A percentile compares a stretch with the other conserved stretches of the same genome.
These are phyloP conservation scores for Hemichromis elongatus DNA, from an alignment of 2,113 vertebrate genomes.

Conservation along the genomic window DNA sequence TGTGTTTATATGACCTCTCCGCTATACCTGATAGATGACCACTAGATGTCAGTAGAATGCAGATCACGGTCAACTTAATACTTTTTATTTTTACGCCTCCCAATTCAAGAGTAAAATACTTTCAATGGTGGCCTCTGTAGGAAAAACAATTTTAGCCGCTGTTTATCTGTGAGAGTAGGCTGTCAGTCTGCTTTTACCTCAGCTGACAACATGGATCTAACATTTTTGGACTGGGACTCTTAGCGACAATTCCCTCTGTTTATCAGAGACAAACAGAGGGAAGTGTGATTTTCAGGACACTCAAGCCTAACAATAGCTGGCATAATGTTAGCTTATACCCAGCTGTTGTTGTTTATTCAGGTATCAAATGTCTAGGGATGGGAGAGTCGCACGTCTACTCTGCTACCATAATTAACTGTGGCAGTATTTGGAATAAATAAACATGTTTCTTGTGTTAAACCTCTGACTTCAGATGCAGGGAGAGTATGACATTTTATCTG, in stretches of 20 bases:
- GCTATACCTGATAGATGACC: not conserved
- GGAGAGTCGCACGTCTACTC: not conserved
- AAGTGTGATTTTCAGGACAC: accelerated
- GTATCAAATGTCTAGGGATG: not conserved
- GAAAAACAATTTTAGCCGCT: not conserved
- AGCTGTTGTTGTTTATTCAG: not conserved
- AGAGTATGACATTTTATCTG: accelerated
- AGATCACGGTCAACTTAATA: not conserved
- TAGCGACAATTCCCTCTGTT: not conserved
- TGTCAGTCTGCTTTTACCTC: not conserved
- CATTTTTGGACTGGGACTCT: not conserved
- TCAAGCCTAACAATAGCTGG: not conserved
- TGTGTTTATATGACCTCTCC: not conserved
- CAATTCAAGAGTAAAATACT: not conserved
- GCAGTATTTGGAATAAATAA: not conserved
- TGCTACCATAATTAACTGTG: accelerated
- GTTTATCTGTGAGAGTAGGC: not conserved
- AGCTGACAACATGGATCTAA: not conserved
- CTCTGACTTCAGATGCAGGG: not conserved
- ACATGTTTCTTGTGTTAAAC: accelerated
- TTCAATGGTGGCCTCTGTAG: not conserved
- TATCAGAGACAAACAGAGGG: not conserved
- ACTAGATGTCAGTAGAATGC: not conserved
- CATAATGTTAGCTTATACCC: not conserved
- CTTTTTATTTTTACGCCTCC: accelerated